phyloP scores from a whole-genome alignment of 1,140 invertebrate species.

The Homarus americanus region DNA sequence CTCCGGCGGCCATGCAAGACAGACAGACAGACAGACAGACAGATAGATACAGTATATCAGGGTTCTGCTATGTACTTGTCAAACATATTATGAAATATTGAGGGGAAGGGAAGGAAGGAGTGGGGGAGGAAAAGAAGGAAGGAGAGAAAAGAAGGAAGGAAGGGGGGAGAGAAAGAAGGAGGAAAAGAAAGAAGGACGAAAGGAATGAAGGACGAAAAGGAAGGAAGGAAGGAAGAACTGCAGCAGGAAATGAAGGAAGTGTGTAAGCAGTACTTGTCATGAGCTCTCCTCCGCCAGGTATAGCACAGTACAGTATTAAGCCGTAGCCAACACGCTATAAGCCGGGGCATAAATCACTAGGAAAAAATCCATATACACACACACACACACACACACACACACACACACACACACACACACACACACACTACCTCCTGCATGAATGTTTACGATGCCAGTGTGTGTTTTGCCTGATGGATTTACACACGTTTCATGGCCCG shows the following conservation, averaged over 20 bases:
- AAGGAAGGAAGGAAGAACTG: neutral
- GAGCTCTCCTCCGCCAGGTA: no score
- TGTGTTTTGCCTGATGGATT: neutral
- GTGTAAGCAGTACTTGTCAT: no score
- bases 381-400: constrained; percentile 19
- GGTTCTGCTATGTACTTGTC: no score
- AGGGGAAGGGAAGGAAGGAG: neutral
- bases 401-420: constrained; percentile 23
- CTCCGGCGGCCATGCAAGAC: no score
- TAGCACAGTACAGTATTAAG: neutral
- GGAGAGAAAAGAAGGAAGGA: neutral
- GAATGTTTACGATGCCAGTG: neutral
- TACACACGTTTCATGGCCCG: neutral
- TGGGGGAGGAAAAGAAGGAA: neutral
- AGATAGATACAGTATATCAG: no score
- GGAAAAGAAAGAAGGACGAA: neutral
- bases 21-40: neutral
- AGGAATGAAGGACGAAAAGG: neutral
- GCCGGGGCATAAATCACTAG: neutral
- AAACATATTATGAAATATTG: no score
- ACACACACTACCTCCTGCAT: neutral
- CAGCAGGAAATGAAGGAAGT: neutral
- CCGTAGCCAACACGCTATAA: neutral
- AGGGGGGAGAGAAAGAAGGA: neutral
- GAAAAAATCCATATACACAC: constrained; percentile 11